phyloP scores from a whole-genome alignment of 2,113 vertebrate genomes.

The Zapornia atra region DNA sequence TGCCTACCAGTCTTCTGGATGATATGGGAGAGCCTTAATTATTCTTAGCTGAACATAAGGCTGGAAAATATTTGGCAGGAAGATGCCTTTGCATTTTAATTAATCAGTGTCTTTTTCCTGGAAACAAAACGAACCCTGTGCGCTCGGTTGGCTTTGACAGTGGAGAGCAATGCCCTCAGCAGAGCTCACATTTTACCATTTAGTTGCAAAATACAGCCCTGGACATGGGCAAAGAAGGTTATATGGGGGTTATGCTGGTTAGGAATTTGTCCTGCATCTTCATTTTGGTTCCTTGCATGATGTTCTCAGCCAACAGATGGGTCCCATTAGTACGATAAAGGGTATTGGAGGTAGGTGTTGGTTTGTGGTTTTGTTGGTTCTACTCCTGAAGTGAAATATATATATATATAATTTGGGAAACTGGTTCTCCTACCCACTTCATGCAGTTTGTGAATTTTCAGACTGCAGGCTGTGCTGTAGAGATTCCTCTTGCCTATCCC shows the following conservation, averaged over 20 bases:
- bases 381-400: conserved; percentile 1
- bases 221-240: not conserved
- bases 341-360: not conserved
- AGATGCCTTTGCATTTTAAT: conserved; percentile 36
- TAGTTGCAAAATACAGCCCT: not conserved
- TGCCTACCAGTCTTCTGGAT: not conserved
- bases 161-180: not conserved
- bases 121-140: not conserved
- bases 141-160: not conserved
- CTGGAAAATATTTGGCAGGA: conserved; percentile 50
- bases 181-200: not conserved
- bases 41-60: conserved; percentile 53
- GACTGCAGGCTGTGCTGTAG: not conserved
- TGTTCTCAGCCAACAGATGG: not conserved
- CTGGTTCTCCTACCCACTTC: not conserved
- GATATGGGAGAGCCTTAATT: not conserved
- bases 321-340: not conserved
- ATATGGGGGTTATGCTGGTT: not conserved
- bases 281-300: not conserved
- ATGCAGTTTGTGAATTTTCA: not conserved
- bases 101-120: not conserved
- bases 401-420: not conserved
- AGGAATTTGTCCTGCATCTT: not conserved
- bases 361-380: not conserved
- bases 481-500: not conserved